Conservation (phyloP, 1,140 invertebrate genomes). For the Liolophura sinensis region DNA sequence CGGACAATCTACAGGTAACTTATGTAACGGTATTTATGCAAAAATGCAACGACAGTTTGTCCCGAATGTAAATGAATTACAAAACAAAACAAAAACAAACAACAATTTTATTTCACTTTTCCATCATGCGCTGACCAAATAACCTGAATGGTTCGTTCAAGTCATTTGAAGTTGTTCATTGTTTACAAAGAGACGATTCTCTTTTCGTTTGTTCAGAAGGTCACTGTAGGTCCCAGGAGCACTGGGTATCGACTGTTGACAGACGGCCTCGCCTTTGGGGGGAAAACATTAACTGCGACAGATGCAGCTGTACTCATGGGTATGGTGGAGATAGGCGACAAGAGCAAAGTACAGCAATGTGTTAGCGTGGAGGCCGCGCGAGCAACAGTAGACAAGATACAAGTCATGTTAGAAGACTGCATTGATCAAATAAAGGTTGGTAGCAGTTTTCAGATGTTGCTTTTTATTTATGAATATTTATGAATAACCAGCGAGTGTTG, state of each 20-base stretch:
- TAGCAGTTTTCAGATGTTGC: neutral
- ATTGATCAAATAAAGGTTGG: slow-evolving; percentile 40
- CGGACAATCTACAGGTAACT: slow-evolving; percentile 3
- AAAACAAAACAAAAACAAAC: too few relatives aligned
- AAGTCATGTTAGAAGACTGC: slow-evolving; percentile 30
- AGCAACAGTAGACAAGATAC: slow-evolving; percentile 30
- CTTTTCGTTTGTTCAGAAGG: neutral
- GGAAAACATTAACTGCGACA: slow-evolving; percentile 36
- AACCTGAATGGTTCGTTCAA: neutral
- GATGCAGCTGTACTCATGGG: slow-evolving; percentile 48
- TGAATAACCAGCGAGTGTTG: too few relatives aligned
- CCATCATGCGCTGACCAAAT: too few relatives aligned
- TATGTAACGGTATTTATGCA: neutral
- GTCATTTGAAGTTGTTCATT: too few relatives aligned
- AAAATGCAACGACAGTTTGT: too few relatives aligned
- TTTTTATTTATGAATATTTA: too few relatives aligned
- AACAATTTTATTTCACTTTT: too few relatives aligned
- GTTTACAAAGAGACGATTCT: neutral
- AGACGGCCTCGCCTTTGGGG: slow-evolving; percentile 35
- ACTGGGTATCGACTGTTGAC: slow-evolving; percentile 40
- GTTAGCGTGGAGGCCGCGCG: slow-evolving; percentile 12
- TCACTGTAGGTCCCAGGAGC: slow-evolving; percentile 42
- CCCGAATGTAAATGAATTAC: too few relatives aligned
- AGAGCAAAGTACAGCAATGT: slow-evolving; percentile 27
- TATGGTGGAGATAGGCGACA: slow-evolving; percentile 26